These are phyloP conservation scores for Phymorhynchus buccinoides DNA, from an alignment of 1,140 invertebrate genomes.

Conservation along the genomic window DNA sequence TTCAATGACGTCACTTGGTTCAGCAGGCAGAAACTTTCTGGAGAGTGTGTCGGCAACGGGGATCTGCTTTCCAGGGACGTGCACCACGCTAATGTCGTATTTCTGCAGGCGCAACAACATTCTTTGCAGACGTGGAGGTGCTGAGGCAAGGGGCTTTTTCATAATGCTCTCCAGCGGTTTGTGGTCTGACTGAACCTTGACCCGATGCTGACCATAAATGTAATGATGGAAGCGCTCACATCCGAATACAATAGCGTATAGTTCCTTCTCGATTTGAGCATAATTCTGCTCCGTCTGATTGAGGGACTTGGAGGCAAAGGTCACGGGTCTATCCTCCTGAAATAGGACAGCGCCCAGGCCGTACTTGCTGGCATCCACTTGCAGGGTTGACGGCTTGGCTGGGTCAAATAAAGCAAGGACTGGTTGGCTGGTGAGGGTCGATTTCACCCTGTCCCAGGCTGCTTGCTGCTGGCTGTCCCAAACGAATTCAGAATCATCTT, in stretches of 20 bases:
- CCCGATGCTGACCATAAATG: slow-evolving; percentile 62
- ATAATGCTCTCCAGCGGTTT: slow-evolving; percentile 53
- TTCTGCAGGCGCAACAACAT: slow-evolving; percentile 48
- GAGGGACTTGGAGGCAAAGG: slow-evolving; percentile 72
- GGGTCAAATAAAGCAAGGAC: slow-evolving; percentile 13
- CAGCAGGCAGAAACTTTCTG: slow-evolving; percentile 15
- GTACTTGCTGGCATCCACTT: slow-evolving; percentile 53
- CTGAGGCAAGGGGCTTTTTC: slow-evolving; percentile 44
- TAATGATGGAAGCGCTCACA: slow-evolving; percentile 76
- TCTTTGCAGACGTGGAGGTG: slow-evolving; percentile 50
- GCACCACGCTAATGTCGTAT: slow-evolving; percentile 56
- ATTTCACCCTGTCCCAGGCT: neutral
- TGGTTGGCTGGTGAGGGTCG: neutral
- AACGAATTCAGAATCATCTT: neutral
- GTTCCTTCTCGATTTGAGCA: slow-evolving; percentile 75
- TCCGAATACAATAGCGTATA: slow-evolving; percentile 74
- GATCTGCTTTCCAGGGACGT: slow-evolving; percentile 50
- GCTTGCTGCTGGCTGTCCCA: neutral
- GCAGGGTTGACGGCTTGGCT: slow-evolving; percentile 9
- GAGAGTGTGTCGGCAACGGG: slow-evolving; percentile 51
- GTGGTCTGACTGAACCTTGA: slow-evolving; percentile 62
- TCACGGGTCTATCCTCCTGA: slow-evolving; percentile 72
- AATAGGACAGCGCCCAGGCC: slow-evolving; percentile 72
- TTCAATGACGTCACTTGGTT: neutral
- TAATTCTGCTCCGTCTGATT: slow-evolving; percentile 72